Evolutionary conservation across 2,797 vertebrate genomes (phyloP).

Genomic region (Hoplostethus mediterraneus): DNA sequence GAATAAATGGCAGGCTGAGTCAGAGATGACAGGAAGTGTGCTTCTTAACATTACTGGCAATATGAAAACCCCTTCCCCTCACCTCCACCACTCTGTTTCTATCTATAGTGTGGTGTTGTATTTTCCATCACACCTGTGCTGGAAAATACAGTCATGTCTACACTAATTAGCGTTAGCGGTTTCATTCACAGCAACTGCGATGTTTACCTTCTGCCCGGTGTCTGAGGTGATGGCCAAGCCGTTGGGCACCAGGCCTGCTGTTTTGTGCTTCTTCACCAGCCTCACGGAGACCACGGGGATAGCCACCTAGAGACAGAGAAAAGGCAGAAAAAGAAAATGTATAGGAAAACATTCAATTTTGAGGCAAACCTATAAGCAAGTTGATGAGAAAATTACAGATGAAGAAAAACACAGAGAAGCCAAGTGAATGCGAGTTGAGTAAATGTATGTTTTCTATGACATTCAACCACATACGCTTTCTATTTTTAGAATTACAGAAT

Average conservation of each 20-base stretch:
- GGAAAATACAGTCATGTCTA: constrained; percentile 45
- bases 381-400: not conserved
- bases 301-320: constrained; percentile 85
- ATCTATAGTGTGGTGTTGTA: constrained; percentile 62
- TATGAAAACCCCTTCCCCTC: constrained; percentile 24
- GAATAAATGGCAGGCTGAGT: not conserved
- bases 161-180: constrained; percentile 55
- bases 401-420: too few relatives aligned
- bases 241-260: constrained; percentile 93
- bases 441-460: not conserved
- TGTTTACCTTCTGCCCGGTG: constrained; percentile 89
- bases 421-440: not conserved
- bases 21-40: constrained; percentile 8
- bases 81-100: constrained; percentile 39
- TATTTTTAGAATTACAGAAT: not conserved
- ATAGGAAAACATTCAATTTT: not conserved
- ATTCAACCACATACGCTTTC: not conserved
- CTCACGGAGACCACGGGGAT: constrained; percentile 93
- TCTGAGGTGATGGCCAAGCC: constrained; percentile 95
- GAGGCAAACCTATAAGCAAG: not conserved
- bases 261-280: constrained; percentile 96
- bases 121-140: constrained; percentile 56
- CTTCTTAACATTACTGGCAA: constrained; percentile 3
- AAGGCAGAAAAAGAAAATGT: not conserved
- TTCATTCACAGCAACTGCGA: constrained; percentile 23